Evolutionary conservation across 2,113 vertebrate genomes (phyloP).

Genomic region (Alexandromys fortis): DNA sequence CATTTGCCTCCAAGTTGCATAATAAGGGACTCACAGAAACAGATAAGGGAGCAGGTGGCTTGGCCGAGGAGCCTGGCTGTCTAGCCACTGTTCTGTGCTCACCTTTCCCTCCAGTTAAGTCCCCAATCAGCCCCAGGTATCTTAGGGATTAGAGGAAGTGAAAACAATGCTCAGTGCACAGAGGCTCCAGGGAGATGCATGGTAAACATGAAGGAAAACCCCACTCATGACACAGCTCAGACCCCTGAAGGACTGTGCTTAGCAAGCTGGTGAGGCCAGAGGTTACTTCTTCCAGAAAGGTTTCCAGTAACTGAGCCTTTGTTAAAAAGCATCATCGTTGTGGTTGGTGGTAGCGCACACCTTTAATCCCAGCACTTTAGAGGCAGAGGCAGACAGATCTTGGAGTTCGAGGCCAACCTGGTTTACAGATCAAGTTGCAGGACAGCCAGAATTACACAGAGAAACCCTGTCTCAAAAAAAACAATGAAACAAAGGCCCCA

Average conservation of each 20-base stretch:
- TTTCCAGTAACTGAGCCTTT: constrained; percentile 25
- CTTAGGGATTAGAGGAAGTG: not conserved
- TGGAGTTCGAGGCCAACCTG: not conserved
- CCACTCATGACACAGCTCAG: not conserved
- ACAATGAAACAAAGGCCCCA: not conserved
- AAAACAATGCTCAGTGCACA: not conserved
- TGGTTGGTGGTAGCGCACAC: accelerated
- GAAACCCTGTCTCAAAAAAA: not conserved
- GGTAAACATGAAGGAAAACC: not conserved
- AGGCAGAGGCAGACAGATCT: not conserved
- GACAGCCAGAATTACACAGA: not conserved
- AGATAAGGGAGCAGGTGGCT: not conserved
- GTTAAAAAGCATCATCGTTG: not conserved
- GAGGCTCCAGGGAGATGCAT: not conserved
- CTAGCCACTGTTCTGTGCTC: not conserved
- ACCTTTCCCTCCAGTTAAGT: not conserved
- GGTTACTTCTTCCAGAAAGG: not conserved
- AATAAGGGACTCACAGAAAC: not conserved
- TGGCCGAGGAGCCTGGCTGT: not conserved
- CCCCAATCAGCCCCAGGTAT: not conserved
- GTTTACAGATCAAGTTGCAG: not conserved
- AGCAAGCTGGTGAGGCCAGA: not conserved
- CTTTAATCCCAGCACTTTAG: not conserved
- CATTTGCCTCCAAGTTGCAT: not conserved
- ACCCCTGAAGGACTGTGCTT: not conserved